These are phyloP conservation scores for Probosciger aterrimus DNA, from an alignment of 2,113 vertebrate genomes.

Conservation along the genomic window DNA sequence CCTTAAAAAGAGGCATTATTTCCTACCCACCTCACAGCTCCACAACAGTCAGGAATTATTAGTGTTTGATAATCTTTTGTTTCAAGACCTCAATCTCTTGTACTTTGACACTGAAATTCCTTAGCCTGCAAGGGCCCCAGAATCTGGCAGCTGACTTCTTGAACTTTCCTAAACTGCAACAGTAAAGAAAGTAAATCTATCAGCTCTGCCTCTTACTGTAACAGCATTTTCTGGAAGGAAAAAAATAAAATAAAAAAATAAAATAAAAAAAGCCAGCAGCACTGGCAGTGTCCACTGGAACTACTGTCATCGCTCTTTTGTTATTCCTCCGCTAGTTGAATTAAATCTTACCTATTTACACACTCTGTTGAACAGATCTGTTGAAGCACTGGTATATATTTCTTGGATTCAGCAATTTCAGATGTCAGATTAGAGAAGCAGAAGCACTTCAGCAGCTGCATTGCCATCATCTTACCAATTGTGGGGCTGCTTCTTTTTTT, in stretches of 20 bases:
- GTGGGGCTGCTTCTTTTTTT: background rate
- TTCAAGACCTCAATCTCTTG: conserved; percentile 68
- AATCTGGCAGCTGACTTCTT: conserved; percentile 70
- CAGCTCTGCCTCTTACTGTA: background rate
- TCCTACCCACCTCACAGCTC: conserved; percentile 24
- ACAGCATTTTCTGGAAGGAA: background rate
- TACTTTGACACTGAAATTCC: conserved; percentile 78
- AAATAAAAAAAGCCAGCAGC: background rate
- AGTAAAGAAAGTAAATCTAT: conserved; percentile 61
- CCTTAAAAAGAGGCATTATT: background rate
- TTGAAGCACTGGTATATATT: background rate
- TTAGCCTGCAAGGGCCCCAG: conserved; percentile 56
- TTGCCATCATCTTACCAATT: background rate
- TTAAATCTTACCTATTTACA: conserved; percentile 6
- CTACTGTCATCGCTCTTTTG: background rate
- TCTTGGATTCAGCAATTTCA: background rate
- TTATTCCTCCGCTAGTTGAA: background rate
- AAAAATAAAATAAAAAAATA: background rate
- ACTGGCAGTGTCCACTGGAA: background rate
- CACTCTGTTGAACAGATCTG: background rate
- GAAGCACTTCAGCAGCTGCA: background rate
- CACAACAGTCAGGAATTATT: conserved; percentile 57
- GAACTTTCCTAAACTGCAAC: conserved; percentile 64
- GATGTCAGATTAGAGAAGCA: background rate
- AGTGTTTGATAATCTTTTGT: conserved; percentile 72